These are phyloP conservation scores for Tachypleus tridentatus DNA, from an alignment of 1,140 invertebrate genomes.

Conservation along the genomic window DNA sequence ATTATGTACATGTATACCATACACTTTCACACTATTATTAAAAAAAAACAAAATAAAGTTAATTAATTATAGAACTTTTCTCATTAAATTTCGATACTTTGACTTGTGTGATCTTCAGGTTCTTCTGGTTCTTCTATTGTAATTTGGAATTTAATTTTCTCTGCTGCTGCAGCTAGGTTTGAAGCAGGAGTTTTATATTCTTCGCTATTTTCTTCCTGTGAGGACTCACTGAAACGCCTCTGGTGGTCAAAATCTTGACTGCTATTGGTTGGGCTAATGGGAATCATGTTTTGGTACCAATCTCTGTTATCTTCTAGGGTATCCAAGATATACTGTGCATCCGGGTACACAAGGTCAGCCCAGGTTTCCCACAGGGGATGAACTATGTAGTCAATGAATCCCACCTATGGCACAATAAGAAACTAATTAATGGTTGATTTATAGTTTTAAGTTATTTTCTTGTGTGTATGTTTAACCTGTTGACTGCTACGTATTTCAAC, in stretches of 20 bases:
- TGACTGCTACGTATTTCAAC: too few species aligned
- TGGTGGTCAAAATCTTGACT: neutral
- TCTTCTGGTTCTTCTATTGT: conserved; percentile 65
- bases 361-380: conserved; percentile 99
- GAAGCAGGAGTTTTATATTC: conserved; percentile 2
- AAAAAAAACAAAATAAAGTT: too few species aligned
- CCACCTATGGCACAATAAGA: conserved; percentile 49
- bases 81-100: too few species aligned
- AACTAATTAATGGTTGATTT: too few species aligned
- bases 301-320: conserved; percentile 96
- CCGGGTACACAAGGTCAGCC: conserved; percentile 98
- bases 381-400: conserved; percentile 98
- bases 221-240: neutral
- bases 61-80: too few species aligned
- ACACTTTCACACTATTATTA: too few species aligned
- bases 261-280: conserved; percentile 40
- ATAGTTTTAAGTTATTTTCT: too few species aligned
- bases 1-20: too few species aligned
- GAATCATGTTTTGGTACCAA: conserved; percentile 78
- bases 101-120: conserved; percentile 12
- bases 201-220: neutral
- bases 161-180: conserved; percentile 38
- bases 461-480: too few species aligned
- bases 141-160: conserved; percentile 45
- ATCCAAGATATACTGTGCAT: conserved; percentile 94